Conservation (phyloP, 2,797 vertebrate genomes). For the Lutjanus argentimaculatus region DNA sequence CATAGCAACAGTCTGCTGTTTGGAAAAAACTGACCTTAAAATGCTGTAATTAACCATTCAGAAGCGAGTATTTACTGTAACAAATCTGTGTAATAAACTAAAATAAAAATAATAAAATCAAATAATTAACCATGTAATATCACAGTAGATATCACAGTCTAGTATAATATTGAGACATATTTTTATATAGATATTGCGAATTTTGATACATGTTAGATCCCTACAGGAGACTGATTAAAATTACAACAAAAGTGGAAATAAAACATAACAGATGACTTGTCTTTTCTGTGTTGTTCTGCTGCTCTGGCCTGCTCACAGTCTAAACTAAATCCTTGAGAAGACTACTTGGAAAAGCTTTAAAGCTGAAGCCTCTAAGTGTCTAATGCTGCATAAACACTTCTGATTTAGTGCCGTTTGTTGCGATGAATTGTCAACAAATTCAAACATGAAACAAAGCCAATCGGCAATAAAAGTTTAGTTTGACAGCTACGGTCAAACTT, state of each 20-base stretch:
- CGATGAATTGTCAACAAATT: constrained; percentile 9
- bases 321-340: neutral
- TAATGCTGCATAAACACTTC: neutral
- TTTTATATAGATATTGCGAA: no score
- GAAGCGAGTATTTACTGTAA: no score
- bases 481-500: neutral
- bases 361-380: neutral
- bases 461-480: neutral
- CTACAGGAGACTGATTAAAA: neutral
- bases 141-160: no score
- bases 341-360: neutral
- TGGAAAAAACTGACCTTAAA: no score
- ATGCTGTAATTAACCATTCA: no score
- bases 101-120: no score
- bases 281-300: neutral
- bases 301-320: neutral
- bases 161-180: no score
- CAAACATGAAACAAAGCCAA: constrained; percentile 18
- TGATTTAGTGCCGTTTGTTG: neutral
- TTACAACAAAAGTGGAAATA: constrained; percentile 2
- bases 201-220: no score
- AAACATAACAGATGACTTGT: constrained; percentile 23
- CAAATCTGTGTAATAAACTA: no score
- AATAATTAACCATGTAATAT: no score
- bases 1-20: no score